phyloP scores from a whole-genome alignment of 1,140 invertebrate genomes.

The Chymomyza costata region DNA sequence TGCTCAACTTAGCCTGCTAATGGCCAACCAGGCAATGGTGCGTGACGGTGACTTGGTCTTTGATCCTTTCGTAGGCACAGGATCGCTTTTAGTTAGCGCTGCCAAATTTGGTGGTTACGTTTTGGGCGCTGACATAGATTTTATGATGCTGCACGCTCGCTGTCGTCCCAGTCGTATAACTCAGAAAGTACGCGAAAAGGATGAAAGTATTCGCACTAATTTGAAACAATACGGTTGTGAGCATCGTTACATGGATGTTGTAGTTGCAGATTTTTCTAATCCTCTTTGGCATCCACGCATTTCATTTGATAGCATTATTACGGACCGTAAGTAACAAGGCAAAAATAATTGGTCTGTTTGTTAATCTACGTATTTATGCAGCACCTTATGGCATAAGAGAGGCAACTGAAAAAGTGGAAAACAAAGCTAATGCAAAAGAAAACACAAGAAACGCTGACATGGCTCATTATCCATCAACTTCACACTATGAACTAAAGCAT shows the following conservation, averaged over 20 bases:
- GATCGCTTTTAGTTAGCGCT: constrained; percentile 92
- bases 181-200: constrained; percentile 85
- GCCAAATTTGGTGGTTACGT: constrained; percentile 94
- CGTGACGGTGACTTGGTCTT: constrained; percentile 84
- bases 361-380: constrained; percentile 69
- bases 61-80: constrained; percentile 97
- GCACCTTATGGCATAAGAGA: constrained; percentile 97
- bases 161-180: constrained; percentile 86
- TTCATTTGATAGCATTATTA: constrained; percentile 91
- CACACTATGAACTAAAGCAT: constrained; percentile 88
- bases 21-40: constrained; percentile 94
- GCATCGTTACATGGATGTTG: constrained; percentile 87
- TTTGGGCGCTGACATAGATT: constrained; percentile 95
- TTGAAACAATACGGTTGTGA: constrained; percentile 89
- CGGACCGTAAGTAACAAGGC: constrained; percentile 88
- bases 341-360: not conserved
- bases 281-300: constrained; percentile 85
- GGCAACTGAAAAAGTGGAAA: constrained; percentile 90
- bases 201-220: constrained; percentile 91
- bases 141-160: constrained; percentile 91
- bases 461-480: constrained; percentile 83
- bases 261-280: constrained; percentile 92
- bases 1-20: constrained; percentile 91
- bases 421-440: constrained; percentile 78
- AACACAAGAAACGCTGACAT: constrained; percentile 38